A percentile compares a stretch with the other conserved stretches of the same genome.
Evolutionary conservation across 1,140 invertebrate genomes (phyloP).

Genomic region (Grapholita molesta): DNA sequence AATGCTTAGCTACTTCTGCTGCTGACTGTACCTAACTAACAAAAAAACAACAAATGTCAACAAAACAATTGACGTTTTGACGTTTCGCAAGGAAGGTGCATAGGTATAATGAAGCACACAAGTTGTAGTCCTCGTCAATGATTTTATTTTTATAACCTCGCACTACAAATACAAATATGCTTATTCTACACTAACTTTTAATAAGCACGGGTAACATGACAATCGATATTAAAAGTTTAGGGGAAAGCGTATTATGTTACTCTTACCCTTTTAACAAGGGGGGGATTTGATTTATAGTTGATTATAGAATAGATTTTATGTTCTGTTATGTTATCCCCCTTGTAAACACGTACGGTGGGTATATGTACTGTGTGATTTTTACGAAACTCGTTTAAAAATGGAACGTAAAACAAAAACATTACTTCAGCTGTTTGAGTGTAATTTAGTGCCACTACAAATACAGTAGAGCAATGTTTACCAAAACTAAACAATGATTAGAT

Average conservation of each 20-base stretch:
- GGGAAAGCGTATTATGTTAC: conserved; percentile 17
- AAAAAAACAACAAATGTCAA: not conserved
- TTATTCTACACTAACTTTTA: not conserved
- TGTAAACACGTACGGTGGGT: not conserved
- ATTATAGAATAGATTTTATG: conserved; percentile 40
- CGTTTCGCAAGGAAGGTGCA: too few relatives aligned
- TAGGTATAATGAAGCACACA: not conserved
- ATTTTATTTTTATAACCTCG: not conserved
- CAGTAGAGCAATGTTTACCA: conserved; percentile 4
- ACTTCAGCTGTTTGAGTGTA: not conserved
- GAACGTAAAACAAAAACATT: not conserved
- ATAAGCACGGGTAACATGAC: not conserved
- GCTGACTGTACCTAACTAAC: too few relatives aligned
- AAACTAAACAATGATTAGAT: conserved; percentile 18
- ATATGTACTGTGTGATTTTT: not conserved
- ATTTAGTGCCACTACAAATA: not conserved
- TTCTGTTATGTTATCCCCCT: conserved; percentile 29
- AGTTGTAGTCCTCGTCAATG: not conserved
- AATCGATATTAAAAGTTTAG: conserved; percentile 19
- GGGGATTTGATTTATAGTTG: conserved; percentile 27
- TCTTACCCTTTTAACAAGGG: not conserved
- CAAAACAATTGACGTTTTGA: not conserved
- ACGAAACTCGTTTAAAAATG: not conserved
- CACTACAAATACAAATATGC: not conserved
- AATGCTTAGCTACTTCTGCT: too few relatives aligned